Base-by-base conservation (phyloP, 1,140 invertebrate species). In the Zaprionus capensis region DNA sequence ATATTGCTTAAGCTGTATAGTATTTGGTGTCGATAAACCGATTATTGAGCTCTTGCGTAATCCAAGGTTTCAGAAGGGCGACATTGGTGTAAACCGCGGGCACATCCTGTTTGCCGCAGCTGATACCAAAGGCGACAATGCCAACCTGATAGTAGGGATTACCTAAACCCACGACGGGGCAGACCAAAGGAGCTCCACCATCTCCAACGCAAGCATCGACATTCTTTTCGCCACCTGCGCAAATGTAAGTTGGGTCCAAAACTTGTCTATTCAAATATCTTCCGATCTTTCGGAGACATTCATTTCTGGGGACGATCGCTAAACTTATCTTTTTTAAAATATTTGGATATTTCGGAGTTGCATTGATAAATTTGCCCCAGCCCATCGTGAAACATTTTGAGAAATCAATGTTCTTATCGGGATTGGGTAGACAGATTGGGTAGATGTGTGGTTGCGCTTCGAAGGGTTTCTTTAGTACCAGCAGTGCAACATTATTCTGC, bases 41-140 rank as follows among this genome's bases (percentile, higher is more conserved):
- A 3, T 55, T 55, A 4, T 36, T 22, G 0, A 78, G 61, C 34
- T 80, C 51, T n/a, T 68, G 36, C 6, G 20, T 58, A 34, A 97
- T 96, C 97, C 97, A 97, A 4, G 93, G 66, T 2, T 95, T 93
- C 64, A 95, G 95, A 1, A 92, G 71, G 2, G 96, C 94, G 2
- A 97, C 94, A 78, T 96, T 96, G 0, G 96, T 96, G 82, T 97
- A 98, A 3, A 96, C 96, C 2, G 95, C 97, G 0, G 97, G 97
- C 12, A 95, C 94, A 71, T 94, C 93, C 26, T 94, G 80, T 62
- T 94, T 92, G 0, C 95, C 95, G 0, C 95, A 92, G 2, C 66
- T 63, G 56, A 95, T 94, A 1, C 96, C 96, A 95, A 95, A 96
- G n/a, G 95, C 94, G 0, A 96, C 95, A 9, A 96, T 92, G 2